phyloP scores from a whole-genome alignment of 1,140 invertebrate species.

The Aphelenchoides fujianensis region DNA sequence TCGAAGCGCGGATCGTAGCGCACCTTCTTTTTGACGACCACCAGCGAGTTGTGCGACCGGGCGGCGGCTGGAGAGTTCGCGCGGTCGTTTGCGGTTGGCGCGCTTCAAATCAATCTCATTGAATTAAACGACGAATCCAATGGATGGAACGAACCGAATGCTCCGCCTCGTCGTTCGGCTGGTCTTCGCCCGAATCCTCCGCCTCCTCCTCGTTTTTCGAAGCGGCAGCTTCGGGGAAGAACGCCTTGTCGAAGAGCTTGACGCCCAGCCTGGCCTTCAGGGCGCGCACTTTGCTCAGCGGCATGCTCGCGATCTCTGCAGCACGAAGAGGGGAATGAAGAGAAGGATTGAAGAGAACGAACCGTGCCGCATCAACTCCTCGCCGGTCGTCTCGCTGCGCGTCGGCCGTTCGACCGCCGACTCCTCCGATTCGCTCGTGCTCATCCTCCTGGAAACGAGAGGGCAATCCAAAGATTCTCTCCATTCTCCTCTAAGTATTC shows the following conservation, averaged over 20 bases:
- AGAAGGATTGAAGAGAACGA: no score
- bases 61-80: conserved; percentile 26
- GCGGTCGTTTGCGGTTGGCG: conserved; percentile 23
- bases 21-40: conserved; percentile 21
- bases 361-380: conserved; percentile 1
- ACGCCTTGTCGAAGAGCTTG: conserved; percentile 28
- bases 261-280: conserved; percentile 24
- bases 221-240: conserved; percentile 2
- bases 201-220: not conserved
- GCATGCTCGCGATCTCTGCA: conserved; percentile 27
- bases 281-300: conserved; percentile 24
- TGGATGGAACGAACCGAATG: no score
- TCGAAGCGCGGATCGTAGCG: conserved; percentile 24
- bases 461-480: not conserved
- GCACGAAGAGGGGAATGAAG: no score
- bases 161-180: no score
- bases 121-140: no score
- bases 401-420: not conserved
- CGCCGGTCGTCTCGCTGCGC: not conserved
- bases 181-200: conserved; percentile 9
- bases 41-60: conserved; percentile 4
- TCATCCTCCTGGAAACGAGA: not conserved
- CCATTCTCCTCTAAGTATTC: not conserved
- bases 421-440: not conserved
- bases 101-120: conserved; percentile 29